phyloP scores from a whole-genome alignment of 2,888 invertebrate genomes.

The Andrena praecox region DNA sequence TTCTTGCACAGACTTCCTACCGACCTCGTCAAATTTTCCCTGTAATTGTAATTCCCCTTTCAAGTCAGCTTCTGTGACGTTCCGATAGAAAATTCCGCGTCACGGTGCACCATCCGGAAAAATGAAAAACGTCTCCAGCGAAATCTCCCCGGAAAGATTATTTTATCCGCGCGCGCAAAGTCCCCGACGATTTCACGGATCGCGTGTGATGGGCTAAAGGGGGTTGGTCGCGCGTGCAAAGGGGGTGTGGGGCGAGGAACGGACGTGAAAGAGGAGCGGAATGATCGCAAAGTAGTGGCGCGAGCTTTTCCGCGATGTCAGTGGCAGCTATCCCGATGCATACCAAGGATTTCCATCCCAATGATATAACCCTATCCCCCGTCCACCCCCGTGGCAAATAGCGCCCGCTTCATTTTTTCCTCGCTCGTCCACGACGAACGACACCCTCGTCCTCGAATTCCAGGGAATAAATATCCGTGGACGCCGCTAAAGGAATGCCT shows the following conservation, averaged over 20 bases:
- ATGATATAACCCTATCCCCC: slow-evolving; percentile 32
- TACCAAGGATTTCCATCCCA: slow-evolving; percentile 49
- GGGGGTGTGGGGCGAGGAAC: neutral
- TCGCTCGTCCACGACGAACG: neutral
- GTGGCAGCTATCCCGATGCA: slow-evolving; percentile 40
- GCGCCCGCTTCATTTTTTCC: slow-evolving; percentile 12
- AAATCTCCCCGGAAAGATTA: slow-evolving; percentile 10
- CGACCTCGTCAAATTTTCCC: too few species aligned
- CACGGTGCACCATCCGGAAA: neutral
- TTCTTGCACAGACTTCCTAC: too few species aligned
- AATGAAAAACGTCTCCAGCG: neutral
- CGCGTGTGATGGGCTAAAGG: slow-evolving; percentile 9
- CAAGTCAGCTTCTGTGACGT: neutral
- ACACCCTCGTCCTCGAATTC: slow-evolving; percentile 12
- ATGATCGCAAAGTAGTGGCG: slow-evolving; percentile 19
- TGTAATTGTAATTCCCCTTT: neutral
- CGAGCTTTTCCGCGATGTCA: slow-evolving; percentile 28
- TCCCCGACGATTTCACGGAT: slow-evolving; percentile 17
- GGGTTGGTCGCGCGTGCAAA: neutral
- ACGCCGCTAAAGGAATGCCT: neutral
- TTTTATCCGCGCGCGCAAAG: slow-evolving; percentile 9
- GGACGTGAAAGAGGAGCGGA: neutral
- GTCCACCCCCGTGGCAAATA: neutral
- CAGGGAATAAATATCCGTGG: slow-evolving; percentile 26
- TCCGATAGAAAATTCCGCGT: neutral